Conservation (phyloP, 2,113 vertebrate genomes). For the Erythrocebus patas region DNA sequence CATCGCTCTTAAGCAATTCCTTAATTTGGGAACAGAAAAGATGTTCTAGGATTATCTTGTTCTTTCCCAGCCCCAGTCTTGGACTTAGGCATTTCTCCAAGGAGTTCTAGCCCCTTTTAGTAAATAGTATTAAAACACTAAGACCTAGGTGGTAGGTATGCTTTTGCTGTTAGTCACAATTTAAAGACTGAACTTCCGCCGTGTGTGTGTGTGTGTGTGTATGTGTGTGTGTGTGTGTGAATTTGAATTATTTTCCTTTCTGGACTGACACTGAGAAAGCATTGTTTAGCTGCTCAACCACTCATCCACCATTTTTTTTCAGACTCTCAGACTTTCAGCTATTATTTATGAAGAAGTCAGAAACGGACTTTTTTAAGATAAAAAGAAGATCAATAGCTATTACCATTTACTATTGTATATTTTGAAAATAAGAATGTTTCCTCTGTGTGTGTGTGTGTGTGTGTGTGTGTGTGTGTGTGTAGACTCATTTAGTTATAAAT, state of each 20-base stretch:
- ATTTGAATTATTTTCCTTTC: background rate
- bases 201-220: background rate
- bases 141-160: background rate
- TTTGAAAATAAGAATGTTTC: background rate
- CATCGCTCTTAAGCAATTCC: background rate
- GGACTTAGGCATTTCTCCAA: background rate
- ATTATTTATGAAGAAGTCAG: background rate
- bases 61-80: background rate
- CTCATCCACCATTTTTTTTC: background rate
- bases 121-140: background rate
- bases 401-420: background rate
- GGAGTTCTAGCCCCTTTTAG: background rate
- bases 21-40: background rate
- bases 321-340: background rate
- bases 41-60: background rate
- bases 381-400: background rate
- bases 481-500: background rate
- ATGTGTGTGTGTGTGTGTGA: background rate
- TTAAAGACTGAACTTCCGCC: background rate
- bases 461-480: background rate
- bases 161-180: background rate
- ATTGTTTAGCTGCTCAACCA: background rate
- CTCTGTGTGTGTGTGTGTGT: background rate
- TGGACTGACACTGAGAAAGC: background rate
- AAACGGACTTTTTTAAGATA: background rate